Base-by-base conservation (phyloP, 1,140 invertebrate species). In the Stegodyphus dumicola region DNA sequence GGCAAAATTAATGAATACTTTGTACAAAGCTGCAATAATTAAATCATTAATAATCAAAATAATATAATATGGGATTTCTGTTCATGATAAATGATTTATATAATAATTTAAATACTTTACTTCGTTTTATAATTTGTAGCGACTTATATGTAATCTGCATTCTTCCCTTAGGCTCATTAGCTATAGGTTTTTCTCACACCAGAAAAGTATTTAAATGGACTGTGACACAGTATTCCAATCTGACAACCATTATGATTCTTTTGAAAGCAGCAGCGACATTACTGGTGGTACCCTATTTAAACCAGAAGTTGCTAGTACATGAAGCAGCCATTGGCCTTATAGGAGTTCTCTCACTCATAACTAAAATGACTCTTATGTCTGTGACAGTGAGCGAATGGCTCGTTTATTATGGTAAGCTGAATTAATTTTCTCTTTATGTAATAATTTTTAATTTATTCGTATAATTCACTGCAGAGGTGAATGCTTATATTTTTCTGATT, bases 271-370 rank as follows among this genome's bases (percentile, higher is more conserved):
- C 48, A 13, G 6, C 48, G 7, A 33, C 67, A 7, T 6, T 70
- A n/a, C 11, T n/a, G 6, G 33, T 70, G 17, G 67, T 70, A 11
- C 67, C 67, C 0, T 70, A 18, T 13, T 33, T 70, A n/a, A 70
- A 33, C 33, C 13, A 18, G 11, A 70, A 70, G 48, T 17, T 70
- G 6, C 48, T 70, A n/a, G n/a, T 70, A 6, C 67, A 70, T 49
- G 67, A 70, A 49, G 17, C 67, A 10, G 67, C 67, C 67, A 70
- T 70, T 33, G 67, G 67, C 17, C 33, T 70, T 6, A 70, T 70
- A 13, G 67, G 67, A 7, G 7, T 70, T 6, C 2, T 70, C 9
- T 70, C 67, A 6, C 17, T 49, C 6, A 70, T 70, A 0, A 13
- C 67, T 33, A 33, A 70, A 6, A 18, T 70, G 17, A 70, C 67